These are phyloP conservation scores for Nemoura dubitans DNA, from an alignment of 2,888 invertebrate genomes.

Conservation along the genomic window DNA sequence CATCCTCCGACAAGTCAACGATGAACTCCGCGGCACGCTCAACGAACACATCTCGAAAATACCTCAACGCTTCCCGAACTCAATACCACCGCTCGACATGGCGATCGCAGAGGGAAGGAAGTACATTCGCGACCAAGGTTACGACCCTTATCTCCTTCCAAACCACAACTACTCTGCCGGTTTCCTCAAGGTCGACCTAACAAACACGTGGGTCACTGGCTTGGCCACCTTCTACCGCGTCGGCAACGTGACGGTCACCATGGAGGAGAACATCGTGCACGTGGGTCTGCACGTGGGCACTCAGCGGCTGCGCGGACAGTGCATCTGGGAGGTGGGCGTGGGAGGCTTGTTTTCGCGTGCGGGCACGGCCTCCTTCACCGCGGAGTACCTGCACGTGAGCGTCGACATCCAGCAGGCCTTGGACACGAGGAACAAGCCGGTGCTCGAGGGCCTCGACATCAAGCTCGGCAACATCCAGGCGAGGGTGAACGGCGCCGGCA, in stretches of 20 bases:
- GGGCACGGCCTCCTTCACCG: slow-evolving; percentile 78
- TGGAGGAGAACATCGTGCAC: slow-evolving; percentile 63
- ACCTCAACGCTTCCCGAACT: slow-evolving; percentile 81
- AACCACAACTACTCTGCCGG: slow-evolving; percentile 78
- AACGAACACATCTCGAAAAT: slow-evolving; percentile 77
- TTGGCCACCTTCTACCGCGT: slow-evolving; percentile 83
- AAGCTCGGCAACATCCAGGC: slow-evolving; percentile 82
- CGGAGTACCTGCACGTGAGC: slow-evolving; percentile 76
- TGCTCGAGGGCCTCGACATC: slow-evolving; percentile 77
- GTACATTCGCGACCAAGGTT: slow-evolving; percentile 69
- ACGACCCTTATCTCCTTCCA: slow-evolving; percentile 79
- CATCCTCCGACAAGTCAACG: slow-evolving; percentile 80
- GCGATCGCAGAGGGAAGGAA: slow-evolving; percentile 78
- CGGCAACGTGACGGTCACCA: slow-evolving; percentile 77
- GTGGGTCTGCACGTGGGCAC: slow-evolving; percentile 80
- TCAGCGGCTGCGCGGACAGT: slow-evolving; percentile 78
- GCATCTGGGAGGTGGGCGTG: slow-evolving; percentile 80
- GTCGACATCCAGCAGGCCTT: slow-evolving; percentile 77
- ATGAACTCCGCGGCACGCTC: slow-evolving; percentile 75
- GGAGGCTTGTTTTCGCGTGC: slow-evolving; percentile 72
- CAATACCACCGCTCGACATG: slow-evolving; percentile 86
- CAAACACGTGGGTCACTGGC: slow-evolving; percentile 81
- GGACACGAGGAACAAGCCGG: slow-evolving; percentile 77
- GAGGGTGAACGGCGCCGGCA: slow-evolving; percentile 86
- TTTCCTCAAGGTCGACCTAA: slow-evolving; percentile 73